Percentiles rank a stretch among this genome's conserved stretches.
phyloP scores from a whole-genome alignment of 2,888 invertebrate species.

The Cryptocheilus praepositus region DNA sequence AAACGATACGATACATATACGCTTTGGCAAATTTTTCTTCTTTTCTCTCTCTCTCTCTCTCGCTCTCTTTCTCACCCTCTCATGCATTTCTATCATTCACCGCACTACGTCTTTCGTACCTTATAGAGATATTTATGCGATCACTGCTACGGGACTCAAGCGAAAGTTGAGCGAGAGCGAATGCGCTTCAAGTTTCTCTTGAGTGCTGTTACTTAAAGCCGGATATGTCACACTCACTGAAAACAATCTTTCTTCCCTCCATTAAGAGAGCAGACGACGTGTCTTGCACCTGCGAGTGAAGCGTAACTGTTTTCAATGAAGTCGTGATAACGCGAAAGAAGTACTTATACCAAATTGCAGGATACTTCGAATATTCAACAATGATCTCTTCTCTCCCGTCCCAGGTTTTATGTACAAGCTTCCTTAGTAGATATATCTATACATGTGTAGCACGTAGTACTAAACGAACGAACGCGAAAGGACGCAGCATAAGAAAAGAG shows the following conservation, averaged over 20 bases:
- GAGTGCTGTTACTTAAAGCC: slow-evolving; percentile 8
- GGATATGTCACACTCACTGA: slow-evolving; percentile 4
- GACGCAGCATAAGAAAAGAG: slow-evolving; percentile 20
- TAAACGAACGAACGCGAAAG: slow-evolving; percentile 26
- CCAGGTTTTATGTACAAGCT: slow-evolving; percentile 7
- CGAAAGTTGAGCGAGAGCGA: slow-evolving; percentile 15
- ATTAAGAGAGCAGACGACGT: background rate
- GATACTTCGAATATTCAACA: slow-evolving; percentile 23
- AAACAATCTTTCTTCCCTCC: background rate
- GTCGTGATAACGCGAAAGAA: slow-evolving; percentile 15
- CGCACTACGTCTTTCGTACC: slow-evolving; percentile 10
- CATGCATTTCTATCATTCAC: too few relatives aligned
- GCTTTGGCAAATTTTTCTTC: slow-evolving; percentile 40
- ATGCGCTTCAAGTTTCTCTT: slow-evolving; percentile 16
- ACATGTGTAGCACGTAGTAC: slow-evolving; percentile 28
- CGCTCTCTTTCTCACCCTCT: too few relatives aligned
- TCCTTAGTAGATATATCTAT: slow-evolving; percentile 21
- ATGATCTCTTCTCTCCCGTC: slow-evolving; percentile 7
- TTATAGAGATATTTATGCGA: slow-evolving; percentile 4
- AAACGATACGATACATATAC: slow-evolving; percentile 21
- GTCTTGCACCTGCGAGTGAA: background rate
- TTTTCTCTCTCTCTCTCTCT: slow-evolving; percentile 14
- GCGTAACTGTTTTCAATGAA: slow-evolving; percentile 14
- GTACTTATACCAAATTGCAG: slow-evolving; percentile 31
- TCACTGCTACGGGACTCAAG: slow-evolving; percentile 15